Evolutionary conservation across 2,113 vertebrate species (phyloP), one percentile per base, ranked within the genome.

Genomic region (Mus pahari): DNA sequence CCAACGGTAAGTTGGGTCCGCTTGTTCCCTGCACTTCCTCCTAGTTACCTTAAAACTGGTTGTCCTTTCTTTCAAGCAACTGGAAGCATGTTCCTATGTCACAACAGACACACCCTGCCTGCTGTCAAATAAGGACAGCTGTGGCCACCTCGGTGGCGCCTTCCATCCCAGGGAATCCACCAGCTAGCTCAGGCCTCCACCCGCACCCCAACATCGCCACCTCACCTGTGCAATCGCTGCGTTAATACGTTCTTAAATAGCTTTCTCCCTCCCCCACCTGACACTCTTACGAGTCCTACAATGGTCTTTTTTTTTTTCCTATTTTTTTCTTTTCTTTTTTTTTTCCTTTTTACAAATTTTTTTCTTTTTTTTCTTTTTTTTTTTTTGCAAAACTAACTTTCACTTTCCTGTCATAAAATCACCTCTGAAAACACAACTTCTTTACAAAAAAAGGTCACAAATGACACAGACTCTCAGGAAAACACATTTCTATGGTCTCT

Each of bases 351-450:
- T 39, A 73, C 73, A 55, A 55, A 13, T n/a, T 83, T 83, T 83
- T 83, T 83, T 42, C 3, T 39, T 60, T 90, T 89, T 90, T 74
- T 58, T 91, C 70, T 50, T 50, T 90, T 98, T 98, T 98, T 28
- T 98, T 98, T 98, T 98, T 98, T 98, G 98, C 97, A 99, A 99
- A 99, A 99, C 98, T 99, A 99, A 97, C 97, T 99, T 98, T 98
- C 98, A 98, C 98, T 98, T 98, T 97, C 96, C 98, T 98, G 98
- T 98, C 98, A 98, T 98, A 98, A 98, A 99, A 98, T 98, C 98
- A 98, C 98, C 98, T 99, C 98, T 98, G 98, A 98, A 98, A 99
- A 99, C 98, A 98, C 98, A 55, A 98, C 97, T 97, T 97, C 95
- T 96, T 97, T 97, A 98, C 98, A 98, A 98, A 98, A 98, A 98